Percentiles rank a stretch among this genome's conserved stretches.
These are phyloP conservation scores for Megamerina dolium DNA, from an alignment of 2,888 invertebrate species.

Conservation along the genomic window DNA sequence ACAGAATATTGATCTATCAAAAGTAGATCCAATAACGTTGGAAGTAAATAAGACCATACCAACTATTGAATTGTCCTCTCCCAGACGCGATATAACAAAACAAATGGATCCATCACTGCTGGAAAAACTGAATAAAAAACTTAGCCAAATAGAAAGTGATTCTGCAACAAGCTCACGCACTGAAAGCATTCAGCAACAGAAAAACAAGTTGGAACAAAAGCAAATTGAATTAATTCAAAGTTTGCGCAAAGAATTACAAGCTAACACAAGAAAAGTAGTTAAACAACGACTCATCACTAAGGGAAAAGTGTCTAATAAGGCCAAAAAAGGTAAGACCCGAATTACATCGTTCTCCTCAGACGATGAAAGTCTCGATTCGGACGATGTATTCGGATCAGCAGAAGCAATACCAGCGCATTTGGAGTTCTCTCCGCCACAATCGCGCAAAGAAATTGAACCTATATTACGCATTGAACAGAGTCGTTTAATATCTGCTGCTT, in stretches of 20 bases:
- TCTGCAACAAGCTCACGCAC: conserved; percentile 69
- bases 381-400: conserved; percentile 70
- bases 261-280: conserved; percentile 54
- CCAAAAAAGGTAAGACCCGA: conserved; percentile 62
- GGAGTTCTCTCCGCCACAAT: conserved; percentile 71
- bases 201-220: conserved; percentile 52
- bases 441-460: conserved; percentile 68
- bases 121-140: conserved; percentile 64
- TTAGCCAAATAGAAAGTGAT: conserved; percentile 72
- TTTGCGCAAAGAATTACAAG: conserved; percentile 58
- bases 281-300: conserved; percentile 61
- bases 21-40: conserved; percentile 65
- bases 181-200: conserved; percentile 59
- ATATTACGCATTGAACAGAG: conserved; percentile 68
- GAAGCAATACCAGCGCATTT: conserved; percentile 66
- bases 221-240: conserved; percentile 53
- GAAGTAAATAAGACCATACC: conserved; percentile 62
- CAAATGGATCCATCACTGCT: conserved; percentile 62
- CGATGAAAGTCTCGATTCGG: conserved; percentile 70
- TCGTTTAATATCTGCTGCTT: conserved; percentile 60
- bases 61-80: conserved; percentile 59
- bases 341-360: conserved; percentile 73
- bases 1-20: conserved; percentile 68
- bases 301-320: conserved; percentile 56
- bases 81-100: conserved; percentile 65